Base-by-base conservation (phyloP, 2,888 invertebrate species). In the Nezara viridula region DNA sequence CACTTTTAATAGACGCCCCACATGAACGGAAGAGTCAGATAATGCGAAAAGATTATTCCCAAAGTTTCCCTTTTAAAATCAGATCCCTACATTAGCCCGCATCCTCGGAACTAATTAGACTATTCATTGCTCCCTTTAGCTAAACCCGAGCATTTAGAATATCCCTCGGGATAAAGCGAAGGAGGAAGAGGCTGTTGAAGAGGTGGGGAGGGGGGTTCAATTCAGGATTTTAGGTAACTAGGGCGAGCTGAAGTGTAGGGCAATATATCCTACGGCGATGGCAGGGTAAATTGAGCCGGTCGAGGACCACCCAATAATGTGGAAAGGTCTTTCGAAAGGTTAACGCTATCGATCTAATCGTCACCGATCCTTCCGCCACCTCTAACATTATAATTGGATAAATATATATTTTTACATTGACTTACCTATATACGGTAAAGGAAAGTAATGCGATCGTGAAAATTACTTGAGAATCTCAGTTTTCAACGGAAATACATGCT, bases 241-340 rank as follows among this genome's bases (percentile, higher is more conserved):
- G 81, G 81, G 44, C 81, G 81, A 16, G n/a, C 44, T 81, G 81
- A 81, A 81, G 81, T 81, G 81, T 81, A 81, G 44, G 12, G 81
- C 81, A 81, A 81, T 81, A 81, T 81, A 81, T 81, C 81, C 44
- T 5, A 14, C 10, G 16, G 40, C 21, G 81, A n/a, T 47, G 81
- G 81, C 81, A 81, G 81, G 24, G 5, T 44, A 81, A 81, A 81
- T 81, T 81, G 81, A 81, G 40, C 4, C 44, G n/a, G 81, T 44
- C 44, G 12, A 44, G 44, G 24, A n/a, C 81, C 44, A 14, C 2
- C 24, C 81, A 81, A 81, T 81, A 81, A 81, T 81, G 81, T 81
- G 44, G 24, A 81, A 81, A 81, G 81, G 81, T 81, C 81, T 40
- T 81, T 81, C n/a, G 10, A 81, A 81, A 81, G 81, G 81, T 81